Conservation (phyloP, 2,888 invertebrate genomes). For the Drosophila cyrtoloma region DNA sequence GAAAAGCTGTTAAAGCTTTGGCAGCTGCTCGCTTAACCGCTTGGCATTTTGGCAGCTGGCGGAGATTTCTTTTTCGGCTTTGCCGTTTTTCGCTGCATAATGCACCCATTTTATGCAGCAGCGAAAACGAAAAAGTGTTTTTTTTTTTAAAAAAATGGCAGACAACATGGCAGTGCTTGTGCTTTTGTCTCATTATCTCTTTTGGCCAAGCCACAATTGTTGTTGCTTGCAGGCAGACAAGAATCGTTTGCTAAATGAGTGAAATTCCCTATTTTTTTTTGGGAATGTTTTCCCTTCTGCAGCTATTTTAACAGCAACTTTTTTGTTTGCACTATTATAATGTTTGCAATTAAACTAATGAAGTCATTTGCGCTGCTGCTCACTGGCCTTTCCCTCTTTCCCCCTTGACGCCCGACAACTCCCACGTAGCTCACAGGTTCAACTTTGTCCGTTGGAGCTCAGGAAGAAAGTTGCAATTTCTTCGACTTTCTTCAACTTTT, state of each 20-base stretch:
- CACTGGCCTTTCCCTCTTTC: conserved; percentile 20
- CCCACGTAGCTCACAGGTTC: neutral
- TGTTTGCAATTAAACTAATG: conserved; percentile 80
- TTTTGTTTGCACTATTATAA: conserved; percentile 58
- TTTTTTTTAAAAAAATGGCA: conserved; percentile 2
- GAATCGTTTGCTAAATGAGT: conserved; percentile 60
- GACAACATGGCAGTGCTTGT: conserved; percentile 31
- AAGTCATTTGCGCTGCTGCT: conserved; percentile 62
- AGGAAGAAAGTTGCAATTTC: conserved; percentile 24
- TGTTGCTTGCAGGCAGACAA: conserved; percentile 41
- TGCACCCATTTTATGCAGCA: conserved; percentile 68
- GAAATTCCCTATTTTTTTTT: conserved; percentile 18
- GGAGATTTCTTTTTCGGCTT: conserved; percentile 50
- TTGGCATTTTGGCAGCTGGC: conserved; percentile 72
- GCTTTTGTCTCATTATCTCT: conserved; percentile 54
- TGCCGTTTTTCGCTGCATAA: conserved; percentile 53
- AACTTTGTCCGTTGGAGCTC: neutral
- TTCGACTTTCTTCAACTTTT: conserved; percentile 40
- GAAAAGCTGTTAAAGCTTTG: conserved; percentile 28
- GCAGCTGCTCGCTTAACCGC: conserved; percentile 37
- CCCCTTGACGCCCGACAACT: neutral
- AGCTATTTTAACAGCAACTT: conserved; percentile 43
- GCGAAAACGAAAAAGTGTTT: conserved; percentile 5
- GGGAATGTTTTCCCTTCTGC: neutral
- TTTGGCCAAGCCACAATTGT: conserved; percentile 55